Base-by-base conservation (phyloP, 2,888 invertebrate species). In the Synergus umbraculus region DNA sequence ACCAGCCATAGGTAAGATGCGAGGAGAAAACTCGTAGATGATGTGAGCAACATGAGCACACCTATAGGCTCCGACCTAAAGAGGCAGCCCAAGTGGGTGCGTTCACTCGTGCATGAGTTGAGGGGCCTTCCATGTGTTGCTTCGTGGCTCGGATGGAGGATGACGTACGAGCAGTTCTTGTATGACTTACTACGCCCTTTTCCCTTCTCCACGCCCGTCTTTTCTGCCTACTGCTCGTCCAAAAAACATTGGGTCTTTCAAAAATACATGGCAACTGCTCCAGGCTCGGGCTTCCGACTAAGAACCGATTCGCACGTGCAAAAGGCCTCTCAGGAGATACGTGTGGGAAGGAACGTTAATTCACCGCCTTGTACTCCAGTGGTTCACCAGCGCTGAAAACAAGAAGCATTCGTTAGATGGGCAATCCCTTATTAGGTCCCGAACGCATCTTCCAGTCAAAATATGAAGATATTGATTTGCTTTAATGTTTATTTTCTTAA, bases 161-260 rank as follows among this genome's bases (percentile, higher is more conserved):
- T 91, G 91, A 91, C 90, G 90, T 91, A 90, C 90, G 90, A 90
- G 89, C 89, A 86, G 87, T 88, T 88, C 87, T 87, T 87, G 88
- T 90, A 90, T 91, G 91, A 91, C 90, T 91, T 91, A 91, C 90
- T 90, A 91, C 91, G 91, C 90, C 91, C 91, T 90, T 91, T 90
- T 90, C 88, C 90, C 89, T 89, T 90, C 90, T 88, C 89, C 91
- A 90, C 89, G 89, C 90, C 89, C 88, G 89, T 87, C 86, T 83
- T 87, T 87, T 83, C 87, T 83, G 83, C 85, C 84, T 91, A 91
- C 87, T 88, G 87, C 83, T 84, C 90, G 86, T 87, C 86, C 89
- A 82, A 87, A 91, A 91, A 91, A 91, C 91, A 91, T 91, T 83
- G 81, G 88, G 76, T 82, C 79, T 29, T 29, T 73, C 73, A 37